Conservation (phyloP, 2,888 invertebrate genomes). For the Pheosia tremula region DNA sequence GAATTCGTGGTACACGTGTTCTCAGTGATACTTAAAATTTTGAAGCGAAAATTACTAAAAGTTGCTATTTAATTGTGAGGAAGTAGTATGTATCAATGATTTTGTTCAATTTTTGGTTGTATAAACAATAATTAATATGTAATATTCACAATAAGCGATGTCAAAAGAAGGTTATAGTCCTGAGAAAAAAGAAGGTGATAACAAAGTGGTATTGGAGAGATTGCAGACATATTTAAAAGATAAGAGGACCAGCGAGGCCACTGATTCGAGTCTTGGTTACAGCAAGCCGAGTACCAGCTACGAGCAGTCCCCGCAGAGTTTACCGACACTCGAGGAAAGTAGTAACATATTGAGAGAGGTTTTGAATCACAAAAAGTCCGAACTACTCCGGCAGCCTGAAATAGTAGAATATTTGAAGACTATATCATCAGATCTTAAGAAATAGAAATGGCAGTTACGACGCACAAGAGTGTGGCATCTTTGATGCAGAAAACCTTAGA, state of each 20-base stretch:
- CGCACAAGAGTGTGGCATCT: slow-evolving; percentile 71
- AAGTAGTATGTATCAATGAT: neutral
- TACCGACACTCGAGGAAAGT: slow-evolving; percentile 62
- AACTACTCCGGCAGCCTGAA: slow-evolving; percentile 76
- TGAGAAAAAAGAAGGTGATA: slow-evolving; percentile 79
- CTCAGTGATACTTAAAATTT: slow-evolving; percentile 12
- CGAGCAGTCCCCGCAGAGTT: slow-evolving; percentile 55
- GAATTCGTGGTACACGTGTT: slow-evolving; percentile 50
- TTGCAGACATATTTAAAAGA: slow-evolving; percentile 79
- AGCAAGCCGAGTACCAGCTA: slow-evolving; percentile 73
- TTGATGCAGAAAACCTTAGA: slow-evolving; percentile 75
- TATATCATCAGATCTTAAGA: slow-evolving; percentile 71
- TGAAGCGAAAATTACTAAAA: slow-evolving; percentile 13
- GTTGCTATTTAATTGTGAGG: slow-evolving; percentile 6
- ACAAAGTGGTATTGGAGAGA: slow-evolving; percentile 78
- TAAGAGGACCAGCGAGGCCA: slow-evolving; percentile 66
- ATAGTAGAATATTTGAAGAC: slow-evolving; percentile 72
- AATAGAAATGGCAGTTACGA: slow-evolving; percentile 71
- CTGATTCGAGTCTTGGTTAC: slow-evolving; percentile 58
- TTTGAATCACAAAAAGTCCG: slow-evolving; percentile 76
- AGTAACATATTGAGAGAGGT: slow-evolving; percentile 75
- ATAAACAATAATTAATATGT: slow-evolving; percentile 36
- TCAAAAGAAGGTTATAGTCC: slow-evolving; percentile 81
- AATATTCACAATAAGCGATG: slow-evolving; percentile 59
- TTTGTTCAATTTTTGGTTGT: neutral